A percentile compares a stretch with the other conserved stretches of the same genome.
These are phyloP conservation scores for Chelmon rostratus DNA, from an alignment of 2,797 vertebrate genomes.

Conservation along the genomic window DNA sequence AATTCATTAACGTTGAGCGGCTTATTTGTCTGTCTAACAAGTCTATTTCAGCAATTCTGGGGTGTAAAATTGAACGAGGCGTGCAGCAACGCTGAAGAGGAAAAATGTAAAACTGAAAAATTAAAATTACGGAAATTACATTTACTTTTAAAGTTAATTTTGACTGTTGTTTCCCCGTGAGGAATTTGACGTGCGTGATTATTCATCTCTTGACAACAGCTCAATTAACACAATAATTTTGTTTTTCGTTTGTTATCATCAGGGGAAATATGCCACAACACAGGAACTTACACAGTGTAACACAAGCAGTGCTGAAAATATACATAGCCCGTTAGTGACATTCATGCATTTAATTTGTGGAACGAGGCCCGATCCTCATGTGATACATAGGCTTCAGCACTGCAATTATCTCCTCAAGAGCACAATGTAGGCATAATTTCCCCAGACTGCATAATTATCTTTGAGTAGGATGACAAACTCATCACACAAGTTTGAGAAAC, in stretches of 20 bases:
- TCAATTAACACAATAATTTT: slow-evolving; percentile 78
- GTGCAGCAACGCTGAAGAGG: slow-evolving; percentile 14
- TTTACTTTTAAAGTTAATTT: slow-evolving; percentile 71
- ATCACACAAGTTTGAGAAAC: slow-evolving; percentile 76
- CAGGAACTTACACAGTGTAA: slow-evolving; percentile 52
- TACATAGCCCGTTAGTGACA: slow-evolving; percentile 67
- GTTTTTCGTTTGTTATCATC: slow-evolving; percentile 74
- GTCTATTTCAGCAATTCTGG: slow-evolving; percentile 48
- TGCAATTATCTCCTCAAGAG: slow-evolving; percentile 82
- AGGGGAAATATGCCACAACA: slow-evolving; percentile 69
- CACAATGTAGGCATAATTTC: slow-evolving; percentile 84
- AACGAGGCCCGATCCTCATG: slow-evolving; percentile 71
- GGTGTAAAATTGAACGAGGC: slow-evolving; percentile 40
- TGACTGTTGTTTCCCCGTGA: slow-evolving; percentile 63
- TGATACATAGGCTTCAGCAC: slow-evolving; percentile 68
- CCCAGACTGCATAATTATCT: slow-evolving; percentile 82
- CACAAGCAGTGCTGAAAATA: slow-evolving; percentile 61
- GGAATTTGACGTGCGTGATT: slow-evolving; percentile 67
- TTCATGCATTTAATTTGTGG: slow-evolving; percentile 77
- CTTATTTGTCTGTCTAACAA: slow-evolving; percentile 69
- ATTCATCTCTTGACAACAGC: slow-evolving; percentile 75
- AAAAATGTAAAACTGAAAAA: slow-evolving; percentile 14
- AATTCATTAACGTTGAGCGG: slow-evolving; percentile 64
- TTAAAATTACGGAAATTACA: slow-evolving; percentile 63
- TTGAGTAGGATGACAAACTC: slow-evolving; percentile 75